Base-by-base conservation (phyloP, 2,888 invertebrate genomes). In the Ormia ochracea region DNA sequence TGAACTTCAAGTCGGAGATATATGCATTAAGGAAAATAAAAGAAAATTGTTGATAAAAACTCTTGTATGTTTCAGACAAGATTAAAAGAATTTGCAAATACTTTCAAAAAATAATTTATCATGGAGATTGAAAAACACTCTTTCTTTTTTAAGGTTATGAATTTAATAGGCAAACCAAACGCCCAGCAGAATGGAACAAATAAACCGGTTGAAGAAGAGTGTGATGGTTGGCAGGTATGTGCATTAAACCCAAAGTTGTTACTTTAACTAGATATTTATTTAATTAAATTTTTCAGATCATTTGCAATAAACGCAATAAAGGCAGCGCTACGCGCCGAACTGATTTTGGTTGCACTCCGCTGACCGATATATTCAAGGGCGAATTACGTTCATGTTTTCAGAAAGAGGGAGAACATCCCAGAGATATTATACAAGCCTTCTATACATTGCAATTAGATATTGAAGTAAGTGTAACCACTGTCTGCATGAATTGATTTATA, bases 401-500 rank as follows among this genome's bases (percentile, higher is more conserved):
- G 83, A 92, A 95, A 77, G 93, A 94, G 86, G 89, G 90, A 10
- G 90, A 90, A 84, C 89, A 90, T 84, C 93, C 95, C 83, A 96
- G 97, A 0, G 97, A 97, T 87, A 96, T 96, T 83, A 94, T 98
- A 82, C 96, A 98, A 89, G 98, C 98, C 0, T 98, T 98, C 91
- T 98, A 98, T 89, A 97, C 98, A 1, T 91, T 98, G 80, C 98
- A 97, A 88, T 92, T 98, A 31, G 97, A 98, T 87, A 97, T 98
- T 84, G 96, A 97, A 92, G 97, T 96, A 88, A 86, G 63, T 21
- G 2, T 14, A 14, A 23, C 14, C 14, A 33, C 17, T 23, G n/a
- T n/a, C n/a, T n/a, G n/a, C n/a, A n/a, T n/a, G 68, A 28, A 54
- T 48, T 21, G 7, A 0, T 23, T 31, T 14, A n/a, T n/a, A n/a